Evolutionary conservation across 1,140 invertebrate genomes (phyloP).

Genomic region (Meteorus sp.): DNA sequence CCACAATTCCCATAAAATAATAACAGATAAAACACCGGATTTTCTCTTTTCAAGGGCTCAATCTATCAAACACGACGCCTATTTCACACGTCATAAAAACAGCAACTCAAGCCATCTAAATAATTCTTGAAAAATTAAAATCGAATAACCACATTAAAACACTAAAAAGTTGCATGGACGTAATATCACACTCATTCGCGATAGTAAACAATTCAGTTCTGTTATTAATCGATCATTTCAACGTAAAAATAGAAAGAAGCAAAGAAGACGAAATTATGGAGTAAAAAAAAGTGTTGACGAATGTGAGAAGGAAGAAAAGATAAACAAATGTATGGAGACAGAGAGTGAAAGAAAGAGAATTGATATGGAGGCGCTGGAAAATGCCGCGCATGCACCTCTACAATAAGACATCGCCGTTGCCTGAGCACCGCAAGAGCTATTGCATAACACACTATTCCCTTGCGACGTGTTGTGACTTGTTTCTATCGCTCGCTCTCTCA

Average conservation of each 20-base stretch:
- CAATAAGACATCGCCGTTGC: conserved; percentile 30
- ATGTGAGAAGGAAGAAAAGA: no score
- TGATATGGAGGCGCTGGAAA: conserved; percentile 27
- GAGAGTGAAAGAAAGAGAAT: not conserved
- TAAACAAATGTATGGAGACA: not conserved
- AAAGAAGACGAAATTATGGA: no score
- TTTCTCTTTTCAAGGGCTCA: conserved; percentile 46
- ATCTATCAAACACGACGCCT: no score
- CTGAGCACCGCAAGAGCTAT: conserved; percentile 30
- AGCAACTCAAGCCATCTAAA: conserved; percentile 16
- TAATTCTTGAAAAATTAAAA: conserved; percentile 33
- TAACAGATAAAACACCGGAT: conserved; percentile 21
- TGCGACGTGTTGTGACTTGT: conserved; percentile 14
- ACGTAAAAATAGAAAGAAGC: no score
- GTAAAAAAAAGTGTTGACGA: no score
- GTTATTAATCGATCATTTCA: no score
- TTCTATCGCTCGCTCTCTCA: conserved; percentile 9
- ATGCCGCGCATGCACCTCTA: conserved; percentile 33
- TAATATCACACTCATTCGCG: no score
- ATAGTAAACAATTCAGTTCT: no score
- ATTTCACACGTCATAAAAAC: conserved; percentile 15
- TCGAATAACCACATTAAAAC: no score
- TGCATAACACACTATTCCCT: conserved; percentile 28
- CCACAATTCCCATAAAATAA: no score
- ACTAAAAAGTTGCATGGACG: no score